Percentiles rank a stretch among this genome's conserved stretches.
Conservation (phyloP, 2,113 vertebrate genomes). For the Zosterops pallidus region DNA sequence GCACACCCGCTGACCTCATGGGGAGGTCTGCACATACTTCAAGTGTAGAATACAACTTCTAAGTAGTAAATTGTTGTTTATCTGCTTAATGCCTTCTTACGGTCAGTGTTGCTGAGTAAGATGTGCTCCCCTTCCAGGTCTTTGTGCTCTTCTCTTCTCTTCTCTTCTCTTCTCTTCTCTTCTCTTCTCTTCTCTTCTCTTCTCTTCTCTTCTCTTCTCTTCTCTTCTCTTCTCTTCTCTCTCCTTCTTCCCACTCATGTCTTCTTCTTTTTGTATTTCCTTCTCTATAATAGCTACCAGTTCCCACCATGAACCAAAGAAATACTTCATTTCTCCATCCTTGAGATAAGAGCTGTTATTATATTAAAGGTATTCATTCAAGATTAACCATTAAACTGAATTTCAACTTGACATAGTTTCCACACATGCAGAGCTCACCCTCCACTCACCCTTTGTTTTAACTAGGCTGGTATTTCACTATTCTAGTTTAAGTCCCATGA, state of each 20-base stretch:
- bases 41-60: not conserved
- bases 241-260: not conserved
- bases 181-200: no score
- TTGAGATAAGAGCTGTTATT: not conserved
- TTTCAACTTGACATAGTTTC: not conserved
- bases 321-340: not conserved
- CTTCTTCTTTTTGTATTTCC: not conserved
- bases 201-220: no score
- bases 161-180: no score
- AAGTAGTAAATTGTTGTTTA: conserved; percentile 31
- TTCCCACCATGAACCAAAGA: not conserved
- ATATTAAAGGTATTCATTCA: not conserved
- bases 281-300: not conserved
- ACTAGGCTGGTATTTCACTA: not conserved
- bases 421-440: not conserved
- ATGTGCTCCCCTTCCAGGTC: not conserved
- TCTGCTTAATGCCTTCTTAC: not conserved
- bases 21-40: conserved; percentile 39
- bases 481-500: not conserved
- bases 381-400: not conserved
- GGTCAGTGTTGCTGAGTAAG: not conserved
- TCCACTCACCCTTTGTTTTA: not conserved
- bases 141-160: not conserved
- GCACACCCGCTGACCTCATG: conserved; percentile 64
- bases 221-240: not conserved